Evolutionary conservation across 2,113 vertebrate species (phyloP).

Genomic region (Corydoras maculifer): DNA sequence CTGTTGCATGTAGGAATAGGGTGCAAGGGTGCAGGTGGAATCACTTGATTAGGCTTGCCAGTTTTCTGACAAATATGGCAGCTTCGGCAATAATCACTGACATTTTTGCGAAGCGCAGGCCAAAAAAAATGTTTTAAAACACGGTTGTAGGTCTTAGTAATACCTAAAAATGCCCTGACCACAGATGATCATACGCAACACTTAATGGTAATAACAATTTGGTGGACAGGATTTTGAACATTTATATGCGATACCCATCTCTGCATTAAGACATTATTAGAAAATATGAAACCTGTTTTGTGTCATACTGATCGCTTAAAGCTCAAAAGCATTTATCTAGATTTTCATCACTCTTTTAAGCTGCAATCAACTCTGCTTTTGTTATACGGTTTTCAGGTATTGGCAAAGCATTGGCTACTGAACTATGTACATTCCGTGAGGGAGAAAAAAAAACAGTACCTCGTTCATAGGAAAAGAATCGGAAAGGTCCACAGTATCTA

Average conservation of each 20-base stretch:
- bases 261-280: not conserved
- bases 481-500: not conserved
- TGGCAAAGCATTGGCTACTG: not conserved
- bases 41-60: conserved; percentile 7
- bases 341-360: not conserved
- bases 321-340: not conserved
- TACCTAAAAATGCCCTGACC: conserved; percentile 21
- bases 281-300: not conserved
- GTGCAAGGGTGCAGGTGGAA: not conserved
- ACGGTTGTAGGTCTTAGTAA: conserved; percentile 14
- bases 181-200: not conserved
- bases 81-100: not conserved
- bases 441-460: rapidly evolving
- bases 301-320: not conserved
- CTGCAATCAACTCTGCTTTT: not conserved
- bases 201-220: not conserved
- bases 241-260: not conserved
- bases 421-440: not conserved
- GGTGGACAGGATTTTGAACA: not conserved
- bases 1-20: too few species aligned
- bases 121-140: conserved; percentile 11
- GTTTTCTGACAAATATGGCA: not conserved
- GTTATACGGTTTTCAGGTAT: not conserved
- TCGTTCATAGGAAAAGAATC: not conserved
- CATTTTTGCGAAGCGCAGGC: not conserved